Evolutionary conservation across 2,113 vertebrate genomes (phyloP), one percentile per base, ranked within the genome.

Genomic region (Cichladusa arquata): DNA sequence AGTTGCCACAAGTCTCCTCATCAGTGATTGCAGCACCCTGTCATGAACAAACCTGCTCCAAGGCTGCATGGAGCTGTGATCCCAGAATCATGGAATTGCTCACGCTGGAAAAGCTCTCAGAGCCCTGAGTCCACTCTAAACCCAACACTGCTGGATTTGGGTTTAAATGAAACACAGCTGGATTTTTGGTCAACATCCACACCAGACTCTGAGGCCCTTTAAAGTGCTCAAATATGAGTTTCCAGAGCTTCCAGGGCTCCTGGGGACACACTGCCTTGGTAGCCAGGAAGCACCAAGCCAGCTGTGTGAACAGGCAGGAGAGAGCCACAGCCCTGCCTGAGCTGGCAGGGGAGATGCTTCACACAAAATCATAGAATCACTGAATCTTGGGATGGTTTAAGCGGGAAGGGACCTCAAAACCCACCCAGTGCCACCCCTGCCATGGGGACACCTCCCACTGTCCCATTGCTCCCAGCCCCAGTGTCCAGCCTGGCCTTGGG

Each of bases 11-110:
- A 14, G 6, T 33, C 77, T 60, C 22, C 64, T 33, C 2, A 0
- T 2, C 5, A 9, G 2, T 0, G 7, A 19, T 0, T 3, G 33
- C 64, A 73, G 80, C 15, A 3, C 31, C 18, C 64, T n/a, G 28
- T 71, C 73, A 50, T 0, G 3, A 16, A 38, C 17, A 5, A 9
- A 53, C 34, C 25, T 2, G 3, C 66, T 69, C 54, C 67, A 14
- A 5, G 38, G 3, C 28, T 3, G 38, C n/a, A 12, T 0, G 0
- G 3, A 51, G 22, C 7, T 3, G 10, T 3, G 9, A 14, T 6
- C 48, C 34, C 48, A 23, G 5, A 16, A 20, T 0, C 8, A 1
- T 8, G n/a, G 70, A 26, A 42, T 1, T 47, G 40, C 25, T 38
- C 20, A 47, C 0, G 2, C 3, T 56, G 64, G 34, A 13, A 36